Conservation (phyloP, 2,797 vertebrate species). For the Ciconia nigra region DNA sequence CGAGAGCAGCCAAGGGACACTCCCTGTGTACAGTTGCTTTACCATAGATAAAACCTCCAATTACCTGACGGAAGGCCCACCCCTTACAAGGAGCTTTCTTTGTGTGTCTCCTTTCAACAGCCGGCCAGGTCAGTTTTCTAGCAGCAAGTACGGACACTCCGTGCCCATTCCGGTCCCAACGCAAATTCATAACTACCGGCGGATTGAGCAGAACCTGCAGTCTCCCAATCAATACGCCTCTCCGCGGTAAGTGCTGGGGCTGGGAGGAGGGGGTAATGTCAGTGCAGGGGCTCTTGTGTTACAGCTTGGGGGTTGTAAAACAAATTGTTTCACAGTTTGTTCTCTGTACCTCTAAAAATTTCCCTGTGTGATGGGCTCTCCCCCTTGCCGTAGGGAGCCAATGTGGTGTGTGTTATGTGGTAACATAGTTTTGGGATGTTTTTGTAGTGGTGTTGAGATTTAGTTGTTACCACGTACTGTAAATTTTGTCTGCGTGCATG, state of each 20-base stretch:
- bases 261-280: not conserved
- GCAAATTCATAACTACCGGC: conserved; percentile 92
- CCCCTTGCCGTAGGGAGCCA: not conserved
- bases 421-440: not conserved
- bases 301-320: not conserved
- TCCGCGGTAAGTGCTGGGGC: conserved; percentile 75
- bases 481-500: not conserved
- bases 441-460: not conserved
- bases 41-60: not conserved
- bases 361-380: not conserved
- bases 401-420: not conserved
- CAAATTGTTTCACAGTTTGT: not conserved
- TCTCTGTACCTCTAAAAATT: not conserved
- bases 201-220: conserved; percentile 90
- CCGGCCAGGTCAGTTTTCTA: conserved; percentile 72
- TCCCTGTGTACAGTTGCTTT: not conserved
- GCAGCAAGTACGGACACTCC: conserved; percentile 79
- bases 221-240: conserved; percentile 78
- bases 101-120: conserved; percentile 47
- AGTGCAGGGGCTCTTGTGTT: not conserved
- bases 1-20: not conserved
- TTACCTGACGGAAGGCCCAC: not conserved
- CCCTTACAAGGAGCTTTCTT: not conserved
- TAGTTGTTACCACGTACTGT: not conserved
- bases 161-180: conserved; percentile 94